Conservation (phyloP, 2,797 vertebrate genomes). For the Acanthopagrus latus region DNA sequence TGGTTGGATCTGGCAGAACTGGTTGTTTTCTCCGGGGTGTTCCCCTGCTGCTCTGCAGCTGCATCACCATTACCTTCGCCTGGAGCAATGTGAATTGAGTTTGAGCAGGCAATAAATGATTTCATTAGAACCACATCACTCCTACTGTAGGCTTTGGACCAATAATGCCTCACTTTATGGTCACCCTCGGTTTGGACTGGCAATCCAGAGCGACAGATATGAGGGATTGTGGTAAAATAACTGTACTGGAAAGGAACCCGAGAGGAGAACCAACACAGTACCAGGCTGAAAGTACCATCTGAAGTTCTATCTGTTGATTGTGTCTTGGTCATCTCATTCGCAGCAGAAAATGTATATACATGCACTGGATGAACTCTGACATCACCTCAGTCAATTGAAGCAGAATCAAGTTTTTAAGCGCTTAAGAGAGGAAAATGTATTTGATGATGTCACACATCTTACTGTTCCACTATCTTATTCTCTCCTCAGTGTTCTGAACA, state of each 20-base stretch:
- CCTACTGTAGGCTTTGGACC: not conserved
- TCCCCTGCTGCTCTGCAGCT: conserved; percentile 48
- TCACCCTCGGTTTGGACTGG: conserved; percentile 4
- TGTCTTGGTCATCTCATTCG: not conserved
- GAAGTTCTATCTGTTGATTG: not conserved
- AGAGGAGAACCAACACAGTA: conserved; percentile 1
- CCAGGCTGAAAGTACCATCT: conserved; percentile 1
- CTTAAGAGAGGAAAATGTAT: conserved; percentile 38
- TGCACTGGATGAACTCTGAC: conserved; percentile 18
- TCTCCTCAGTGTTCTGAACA: conserved; percentile 8
- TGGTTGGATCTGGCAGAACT: conserved; percentile 20
- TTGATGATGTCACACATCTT: conserved; percentile 33
- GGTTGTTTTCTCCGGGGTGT: conserved; percentile 17
- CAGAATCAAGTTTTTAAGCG: conserved; percentile 8
- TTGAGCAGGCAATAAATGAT: conserved; percentile 35
- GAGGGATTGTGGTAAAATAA: conserved; percentile 2
- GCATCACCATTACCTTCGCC: conserved; percentile 26
- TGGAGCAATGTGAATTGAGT: conserved; percentile 21
- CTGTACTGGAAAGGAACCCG: not conserved
- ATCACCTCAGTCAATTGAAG: conserved; percentile 12
- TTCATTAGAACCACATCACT: conserved; percentile 38
- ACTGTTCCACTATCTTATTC: conserved; percentile 23
- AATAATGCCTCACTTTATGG: conserved; percentile 11
- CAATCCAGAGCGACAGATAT: not conserved
- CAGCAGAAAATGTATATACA: conserved; percentile 21